Evolutionary conservation across 2,113 vertebrate species (phyloP), one percentile per base, ranked within the genome.

Genomic region (Chlorocebus sabaeus): DNA sequence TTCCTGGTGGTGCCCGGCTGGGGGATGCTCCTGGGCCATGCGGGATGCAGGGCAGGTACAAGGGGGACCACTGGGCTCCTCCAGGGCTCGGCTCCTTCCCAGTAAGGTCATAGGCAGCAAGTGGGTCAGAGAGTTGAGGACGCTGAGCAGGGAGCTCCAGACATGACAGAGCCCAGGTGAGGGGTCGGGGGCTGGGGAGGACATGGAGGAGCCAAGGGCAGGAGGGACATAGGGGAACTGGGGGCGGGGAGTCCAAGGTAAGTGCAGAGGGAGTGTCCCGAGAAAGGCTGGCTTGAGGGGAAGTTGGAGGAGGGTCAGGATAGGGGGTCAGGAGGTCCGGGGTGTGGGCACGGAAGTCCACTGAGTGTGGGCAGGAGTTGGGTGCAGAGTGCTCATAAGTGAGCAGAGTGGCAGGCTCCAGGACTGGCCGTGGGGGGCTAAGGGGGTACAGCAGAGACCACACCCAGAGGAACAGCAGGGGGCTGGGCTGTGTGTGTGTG

Each of bases 121-220:
- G 1, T 16, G 16, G 48, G 30, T 30, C 40, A 30, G 43, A 64
- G 43, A 18, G 9, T 23, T 27, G 14, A 68, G 73, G 22, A 13
- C 4, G 0, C 35, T 2, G 5, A 17, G 4, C 18, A 1, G 35
- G 35, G 38, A 40, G 13, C 8, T 61, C 10, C 43, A n/a, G 40
- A 11, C 17, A 6, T 2, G 75, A n/a, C 22, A 55, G 14, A n/a
- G 35, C 55, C 11, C 18, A 1, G 57, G 30, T 17, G 52, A 18
- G 52, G 23, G 30, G 1, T 10, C 5, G 40, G 8, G n/a, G 6
- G 16, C 72, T 48, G 6, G 3, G 38, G 17, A 57, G 27, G 32
- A n/a, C 1, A 2, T 35, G 5, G 5, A 20, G 30, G 4, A 20
- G 3, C 35, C 27, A 23, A 40, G 7, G 52, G 20, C 25, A 6